Evolutionary conservation across 23 tunicate genomes (phyloP), one percentile per base, ranked within the genome.

Genomic region (Oikopleura dioica): DNA sequence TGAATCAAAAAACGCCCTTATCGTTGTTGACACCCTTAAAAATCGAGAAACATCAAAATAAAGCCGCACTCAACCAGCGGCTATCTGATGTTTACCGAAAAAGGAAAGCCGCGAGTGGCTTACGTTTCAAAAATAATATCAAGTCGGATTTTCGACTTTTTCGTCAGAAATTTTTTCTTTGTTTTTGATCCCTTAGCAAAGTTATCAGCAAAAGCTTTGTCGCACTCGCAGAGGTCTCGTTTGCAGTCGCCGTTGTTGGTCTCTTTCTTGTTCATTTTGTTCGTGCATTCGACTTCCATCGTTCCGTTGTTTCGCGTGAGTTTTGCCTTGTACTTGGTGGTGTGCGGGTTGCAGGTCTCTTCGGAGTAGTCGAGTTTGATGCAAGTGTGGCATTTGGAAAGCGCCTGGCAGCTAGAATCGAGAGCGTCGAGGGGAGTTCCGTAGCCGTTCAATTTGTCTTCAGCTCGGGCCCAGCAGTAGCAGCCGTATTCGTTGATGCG

Each of bases 161-260:
- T n/a, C n/a, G n/a, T n/a, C n/a, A n/a, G 29, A 16, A 2, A 21
- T 63, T 63, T 31, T 2, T 63, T 28, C 72, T 31, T 12, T 23
- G 72, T 21, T 24, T 63, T 28, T 12, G 26, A 63, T 2, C 30
- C 33, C 5, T 2, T 31, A 2, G 72, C 16, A 63, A 63, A 63
- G 4, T 24, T 2, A 4, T 21, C 33, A 5, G 72, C 72, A 63
- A 63, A 63, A 16, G 29, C 72, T 63, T 28, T 23, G 33, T 63
- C 72, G 26, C 72, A 63, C 26, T 63, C 72, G 33, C 72, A 63
- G 33, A 63, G 72, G 29, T 23, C 16, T 63, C 33, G 16, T 28
- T 63, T 63, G 72, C 72, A 63, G 72, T 63, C 72, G 33, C 72
- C 72, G 26, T 63, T 63, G 33, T 63, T 63, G 30, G 72, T 63